Evolutionary conservation across 92 coral and sea anemone species (phyloP).

Genomic region (Palythoa heliodiscus): DNA sequence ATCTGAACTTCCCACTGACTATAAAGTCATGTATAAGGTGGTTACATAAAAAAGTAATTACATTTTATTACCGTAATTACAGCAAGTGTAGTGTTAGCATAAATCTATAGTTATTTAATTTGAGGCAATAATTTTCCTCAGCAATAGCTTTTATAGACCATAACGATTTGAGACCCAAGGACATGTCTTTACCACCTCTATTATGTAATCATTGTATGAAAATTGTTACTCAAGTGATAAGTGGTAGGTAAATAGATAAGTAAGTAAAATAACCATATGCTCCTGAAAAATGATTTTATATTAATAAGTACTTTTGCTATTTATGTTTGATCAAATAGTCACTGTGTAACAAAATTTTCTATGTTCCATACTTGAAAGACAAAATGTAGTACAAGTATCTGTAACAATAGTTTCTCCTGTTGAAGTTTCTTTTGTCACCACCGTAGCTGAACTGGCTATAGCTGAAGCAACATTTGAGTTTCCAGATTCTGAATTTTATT

Average conservation of each 20-base stretch:
- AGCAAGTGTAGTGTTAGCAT: conserved; percentile 30
- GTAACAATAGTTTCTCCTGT: conserved; percentile 33
- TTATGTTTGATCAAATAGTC: conserved; percentile 30
- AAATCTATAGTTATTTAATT: conserved; percentile 25
- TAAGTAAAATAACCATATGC: conserved; percentile 30
- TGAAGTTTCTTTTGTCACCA: conserved; percentile 35
- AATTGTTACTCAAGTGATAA: conserved; percentile 34
- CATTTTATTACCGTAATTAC: conserved; percentile 30
- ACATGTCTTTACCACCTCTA: conserved; percentile 29
- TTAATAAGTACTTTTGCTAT: conserved; percentile 27
- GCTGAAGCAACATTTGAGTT: conserved; percentile 25
- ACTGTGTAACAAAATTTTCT: conserved; percentile 30
- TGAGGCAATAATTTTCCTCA: conserved; percentile 29
- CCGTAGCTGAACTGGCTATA: conserved; percentile 27
- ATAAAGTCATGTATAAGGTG: conserved; percentile 13
- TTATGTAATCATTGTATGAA: conserved; percentile 33
- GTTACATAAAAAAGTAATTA: conserved; percentile 25
- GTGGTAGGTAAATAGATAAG: conserved; percentile 34
- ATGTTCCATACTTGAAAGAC: conserved; percentile 34
- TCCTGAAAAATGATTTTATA: conserved; percentile 24
- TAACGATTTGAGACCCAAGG: conserved; percentile 28
- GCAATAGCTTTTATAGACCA: conserved; percentile 24
- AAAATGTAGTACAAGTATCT: conserved; percentile 34
- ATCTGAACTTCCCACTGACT: conserved; percentile 34
- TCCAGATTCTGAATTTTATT: conserved; percentile 30